Evolutionary conservation across 2,888 invertebrate species (phyloP).

Genomic region (Ernsta delagoae): DNA sequence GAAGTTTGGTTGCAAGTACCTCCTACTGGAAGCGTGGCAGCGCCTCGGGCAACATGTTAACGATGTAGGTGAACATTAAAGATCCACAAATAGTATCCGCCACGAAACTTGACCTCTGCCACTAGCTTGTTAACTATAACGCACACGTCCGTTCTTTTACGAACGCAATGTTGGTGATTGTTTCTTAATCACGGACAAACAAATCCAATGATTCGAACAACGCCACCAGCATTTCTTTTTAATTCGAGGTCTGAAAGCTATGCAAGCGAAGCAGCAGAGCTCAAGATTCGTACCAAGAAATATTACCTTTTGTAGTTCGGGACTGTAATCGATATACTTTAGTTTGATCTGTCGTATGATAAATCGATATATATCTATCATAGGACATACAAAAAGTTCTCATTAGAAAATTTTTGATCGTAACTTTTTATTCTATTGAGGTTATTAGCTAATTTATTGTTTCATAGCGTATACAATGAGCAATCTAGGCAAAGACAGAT

Average conservation of each 20-base stretch:
- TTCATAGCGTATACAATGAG: constrained; percentile 19
- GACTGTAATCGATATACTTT: constrained; percentile 37
- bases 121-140: background rate
- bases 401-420: constrained; percentile 19
- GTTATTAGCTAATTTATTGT: constrained; percentile 28
- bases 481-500: constrained; percentile 16
- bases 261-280: constrained; percentile 8
- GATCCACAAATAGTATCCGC: constrained; percentile 36
- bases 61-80: constrained; percentile 57
- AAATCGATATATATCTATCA: constrained; percentile 27
- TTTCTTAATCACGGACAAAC: background rate
- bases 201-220: background rate
- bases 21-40: constrained; percentile 69
- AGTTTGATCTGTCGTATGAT: constrained; percentile 27
- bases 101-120: constrained; percentile 25
- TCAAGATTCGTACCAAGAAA: constrained; percentile 34
- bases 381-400: constrained; percentile 25
- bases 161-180: constrained; percentile 3
- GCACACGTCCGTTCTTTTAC: background rate
- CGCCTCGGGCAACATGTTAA: constrained; percentile 70
- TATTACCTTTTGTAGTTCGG: constrained; percentile 37
- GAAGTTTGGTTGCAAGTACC: constrained; percentile 88
- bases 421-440: constrained; percentile 21
- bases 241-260: background rate
- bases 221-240: background rate